These are phyloP conservation scores for Pteropus rufus DNA, from an alignment of 2,797 vertebrate genomes.

Conservation along the genomic window DNA sequence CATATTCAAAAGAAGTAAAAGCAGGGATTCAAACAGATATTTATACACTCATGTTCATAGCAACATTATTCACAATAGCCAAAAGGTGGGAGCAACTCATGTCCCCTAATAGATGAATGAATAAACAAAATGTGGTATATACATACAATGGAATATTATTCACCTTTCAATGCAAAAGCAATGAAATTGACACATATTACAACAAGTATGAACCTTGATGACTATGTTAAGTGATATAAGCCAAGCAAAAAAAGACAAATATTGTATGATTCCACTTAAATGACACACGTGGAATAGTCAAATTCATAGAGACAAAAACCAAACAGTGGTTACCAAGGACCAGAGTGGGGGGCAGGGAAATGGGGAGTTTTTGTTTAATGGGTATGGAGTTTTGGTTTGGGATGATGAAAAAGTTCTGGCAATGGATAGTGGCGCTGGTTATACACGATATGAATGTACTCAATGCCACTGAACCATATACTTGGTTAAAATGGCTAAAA, in stretches of 20 bases:
- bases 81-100: background rate
- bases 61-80: background rate
- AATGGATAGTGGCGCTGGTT: background rate
- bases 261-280: background rate
- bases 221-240: background rate
- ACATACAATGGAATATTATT: background rate
- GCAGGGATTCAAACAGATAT: background rate
- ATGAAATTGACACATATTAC: background rate
- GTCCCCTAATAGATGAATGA: background rate
- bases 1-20: background rate
- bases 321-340: background rate
- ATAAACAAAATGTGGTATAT: background rate
- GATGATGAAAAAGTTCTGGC: background rate
- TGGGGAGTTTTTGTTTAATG: background rate
- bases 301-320: background rate
- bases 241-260: background rate
- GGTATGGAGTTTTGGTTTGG: background rate
- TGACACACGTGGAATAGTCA: background rate
- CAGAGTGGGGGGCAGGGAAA: background rate
- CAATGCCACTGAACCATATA: background rate
- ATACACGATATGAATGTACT: background rate
- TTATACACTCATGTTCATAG: background rate
- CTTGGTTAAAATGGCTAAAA: background rate
- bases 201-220: background rate
- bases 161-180: background rate